Evolutionary conservation across 2,797 vertebrate species (phyloP), one percentile per base, ranked within the genome.

Genomic region (Ctenochaetus hawaiiensis): DNA sequence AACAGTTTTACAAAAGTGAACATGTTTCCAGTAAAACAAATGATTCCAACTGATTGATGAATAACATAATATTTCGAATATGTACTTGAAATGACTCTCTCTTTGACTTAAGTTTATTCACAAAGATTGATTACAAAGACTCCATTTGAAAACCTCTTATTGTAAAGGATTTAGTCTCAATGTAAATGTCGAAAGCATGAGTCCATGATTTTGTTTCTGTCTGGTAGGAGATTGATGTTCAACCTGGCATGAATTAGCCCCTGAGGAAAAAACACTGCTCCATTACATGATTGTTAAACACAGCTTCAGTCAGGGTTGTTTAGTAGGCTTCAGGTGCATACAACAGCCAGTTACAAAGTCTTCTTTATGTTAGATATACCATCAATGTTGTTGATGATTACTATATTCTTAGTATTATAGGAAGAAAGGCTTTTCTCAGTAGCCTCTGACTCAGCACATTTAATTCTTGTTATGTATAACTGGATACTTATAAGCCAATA

Each of bases 141-240:
- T 30, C 30, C 3, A 30, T 30, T 30, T 30, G 52, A 60, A 56
- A 2, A 6, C 8, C 34, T 43, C 53, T n/a, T 52, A 51, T 7
- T 51, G 6, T 62, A 16, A 30, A 43, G 60, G 22, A 17, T 66
- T 67, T 63, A 49, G 10, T 58, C n/a, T 56, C 7, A 54, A 8
- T 9, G 20, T 43, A 9, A 70, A 63, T 67, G n/a, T 4, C 18
- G 52, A 44, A 45, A 47, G 6, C 11, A 60, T 0, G 30, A 6
- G 17, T 20, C 20, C 18, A 6, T 13, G 48, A 17, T 49, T 5
- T 56, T 18, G 44, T 62, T 44, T 64, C 12, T 23, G 37, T 53
- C 75, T 44, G 23, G n/a, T 9, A 23, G 59, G 39, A 77, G 51
- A 84, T 80, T 34, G 64, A 84, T 78, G 70, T 49, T 37, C 11